Conservation (phyloP, 1,140 invertebrate genomes). For the Homalodisca vitripennis region DNA sequence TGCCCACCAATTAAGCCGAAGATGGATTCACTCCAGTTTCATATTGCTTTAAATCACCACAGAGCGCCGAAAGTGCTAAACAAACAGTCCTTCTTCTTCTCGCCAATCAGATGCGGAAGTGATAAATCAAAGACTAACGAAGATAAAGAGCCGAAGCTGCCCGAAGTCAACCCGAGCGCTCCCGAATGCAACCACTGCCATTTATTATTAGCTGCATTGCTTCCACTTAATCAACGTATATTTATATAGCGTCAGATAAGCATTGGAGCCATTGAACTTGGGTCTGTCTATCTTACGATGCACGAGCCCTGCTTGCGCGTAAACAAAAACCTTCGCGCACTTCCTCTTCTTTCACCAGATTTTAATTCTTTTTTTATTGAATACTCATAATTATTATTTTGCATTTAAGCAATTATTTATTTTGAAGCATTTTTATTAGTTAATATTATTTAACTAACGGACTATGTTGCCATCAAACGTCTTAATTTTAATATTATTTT, state of each 20-base stretch:
- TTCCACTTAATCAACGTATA: conserved; percentile 17
- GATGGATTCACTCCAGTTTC: no score
- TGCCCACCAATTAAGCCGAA: no score
- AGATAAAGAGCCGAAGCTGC: conserved; percentile 6
- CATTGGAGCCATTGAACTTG: conserved; percentile 19
- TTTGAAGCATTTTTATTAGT: no score
- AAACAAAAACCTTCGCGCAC: not conserved
- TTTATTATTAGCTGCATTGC: conserved; percentile 24
- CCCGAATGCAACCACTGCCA: conserved; percentile 20
- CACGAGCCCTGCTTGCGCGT: not conserved
- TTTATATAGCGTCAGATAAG: conserved; percentile 16
- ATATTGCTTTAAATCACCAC: no score
- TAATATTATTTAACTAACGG: no score
- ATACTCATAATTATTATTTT: no score
- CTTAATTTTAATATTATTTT: no score
- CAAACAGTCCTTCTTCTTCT: not conserved
- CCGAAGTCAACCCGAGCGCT: conserved; percentile 12
- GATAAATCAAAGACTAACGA: conserved; percentile 25
- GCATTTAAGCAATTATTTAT: no score
- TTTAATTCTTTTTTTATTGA: no score
- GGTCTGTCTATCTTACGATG: not conserved
- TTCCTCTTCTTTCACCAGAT: no score
- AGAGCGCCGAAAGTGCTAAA: conserved; percentile 9
- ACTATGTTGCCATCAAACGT: no score
- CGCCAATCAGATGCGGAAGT: conserved; percentile 11